These are phyloP conservation scores for Leucophora obtusa DNA, from an alignment of 2,888 invertebrate species.

Conservation along the genomic window DNA sequence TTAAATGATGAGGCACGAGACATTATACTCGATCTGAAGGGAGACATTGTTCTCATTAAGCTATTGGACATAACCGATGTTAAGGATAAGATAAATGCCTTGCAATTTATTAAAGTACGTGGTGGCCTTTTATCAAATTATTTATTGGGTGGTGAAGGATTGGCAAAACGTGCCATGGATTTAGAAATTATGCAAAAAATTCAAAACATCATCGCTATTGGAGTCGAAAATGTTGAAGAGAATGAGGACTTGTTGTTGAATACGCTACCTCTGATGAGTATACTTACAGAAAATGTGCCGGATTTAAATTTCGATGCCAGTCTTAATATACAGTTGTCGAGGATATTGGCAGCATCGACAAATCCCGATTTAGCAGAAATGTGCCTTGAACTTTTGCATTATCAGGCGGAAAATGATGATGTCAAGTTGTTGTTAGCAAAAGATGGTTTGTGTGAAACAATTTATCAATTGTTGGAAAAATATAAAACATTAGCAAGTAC, in stretches of 20 bases:
- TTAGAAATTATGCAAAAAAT: conserved; percentile 80
- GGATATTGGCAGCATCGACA: conserved; percentile 82
- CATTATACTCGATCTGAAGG: conserved; percentile 79
- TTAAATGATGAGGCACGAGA: conserved; percentile 87
- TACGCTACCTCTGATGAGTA: conserved; percentile 81
- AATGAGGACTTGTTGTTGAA: conserved; percentile 81
- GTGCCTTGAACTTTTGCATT: conserved; percentile 87
- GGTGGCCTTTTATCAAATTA: conserved; percentile 90
- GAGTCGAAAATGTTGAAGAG: conserved; percentile 79
- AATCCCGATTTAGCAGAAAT: conserved; percentile 87
- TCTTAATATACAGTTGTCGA: conserved; percentile 82
- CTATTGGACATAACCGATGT: conserved; percentile 76
- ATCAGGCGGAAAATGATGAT: conserved; percentile 88
- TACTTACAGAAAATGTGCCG: conserved; percentile 82
- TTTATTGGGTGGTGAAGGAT: conserved; percentile 85
- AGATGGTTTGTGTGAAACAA: conserved; percentile 86
- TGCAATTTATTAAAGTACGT: conserved; percentile 82
- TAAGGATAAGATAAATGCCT: conserved; percentile 74
- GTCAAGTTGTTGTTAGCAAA: conserved; percentile 88
- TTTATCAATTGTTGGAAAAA: conserved; percentile 86
- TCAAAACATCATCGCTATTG: conserved; percentile 79
- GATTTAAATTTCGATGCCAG: conserved; percentile 81
- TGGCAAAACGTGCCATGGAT: conserved; percentile 82
- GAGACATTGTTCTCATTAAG: conserved; percentile 79
- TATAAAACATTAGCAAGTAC: conserved; percentile 83